Percentiles rank a stretch among this genome's conserved stretches.
These are phyloP conservation scores for Callaeas wilsoni DNA, from an alignment of 2,113 vertebrate genomes.

Conservation along the genomic window DNA sequence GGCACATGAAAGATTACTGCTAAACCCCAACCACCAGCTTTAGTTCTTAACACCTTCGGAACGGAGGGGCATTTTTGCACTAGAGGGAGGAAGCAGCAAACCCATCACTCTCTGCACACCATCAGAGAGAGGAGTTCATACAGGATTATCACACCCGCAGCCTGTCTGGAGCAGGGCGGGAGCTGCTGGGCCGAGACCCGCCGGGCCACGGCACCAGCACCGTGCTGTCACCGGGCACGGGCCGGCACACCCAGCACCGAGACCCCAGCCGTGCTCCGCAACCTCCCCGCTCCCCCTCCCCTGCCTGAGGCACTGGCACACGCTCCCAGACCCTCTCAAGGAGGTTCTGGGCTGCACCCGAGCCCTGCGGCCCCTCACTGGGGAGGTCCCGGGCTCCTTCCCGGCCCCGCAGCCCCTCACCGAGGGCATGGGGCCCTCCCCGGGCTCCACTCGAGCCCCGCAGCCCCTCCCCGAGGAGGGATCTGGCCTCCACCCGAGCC, in stretches of 20 bases:
- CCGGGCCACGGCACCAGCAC: not conserved
- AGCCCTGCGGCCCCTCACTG: not conserved
- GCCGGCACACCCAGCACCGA: too few species aligned
- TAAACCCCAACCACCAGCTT: not conserved
- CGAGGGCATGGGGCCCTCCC: not conserved
- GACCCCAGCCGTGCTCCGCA: not conserved
- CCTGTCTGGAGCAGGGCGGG: fast-evolving
- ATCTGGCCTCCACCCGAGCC: too few species aligned
- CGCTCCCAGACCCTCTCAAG: too few species aligned
- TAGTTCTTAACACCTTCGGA: fast-evolving
- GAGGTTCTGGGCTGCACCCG: fast-evolving
- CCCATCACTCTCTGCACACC: fast-evolving
- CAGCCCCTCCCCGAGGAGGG: not conserved
- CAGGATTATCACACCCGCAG: fast-evolving
- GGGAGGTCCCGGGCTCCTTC: not conserved
- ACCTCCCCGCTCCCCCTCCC: not conserved
- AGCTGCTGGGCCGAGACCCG: too few species aligned
- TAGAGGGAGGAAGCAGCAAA: not conserved
- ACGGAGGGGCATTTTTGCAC: not conserved
- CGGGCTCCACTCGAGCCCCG: not conserved
- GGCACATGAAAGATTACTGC: not conserved
- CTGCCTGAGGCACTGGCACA: not conserved
- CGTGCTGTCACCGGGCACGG: not conserved
- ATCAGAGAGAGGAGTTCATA: fast-evolving
- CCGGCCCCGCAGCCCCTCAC: not conserved